Evolutionary conservation across 1,140 invertebrate species (phyloP).

Genomic region (Drosophila rufa): DNA sequence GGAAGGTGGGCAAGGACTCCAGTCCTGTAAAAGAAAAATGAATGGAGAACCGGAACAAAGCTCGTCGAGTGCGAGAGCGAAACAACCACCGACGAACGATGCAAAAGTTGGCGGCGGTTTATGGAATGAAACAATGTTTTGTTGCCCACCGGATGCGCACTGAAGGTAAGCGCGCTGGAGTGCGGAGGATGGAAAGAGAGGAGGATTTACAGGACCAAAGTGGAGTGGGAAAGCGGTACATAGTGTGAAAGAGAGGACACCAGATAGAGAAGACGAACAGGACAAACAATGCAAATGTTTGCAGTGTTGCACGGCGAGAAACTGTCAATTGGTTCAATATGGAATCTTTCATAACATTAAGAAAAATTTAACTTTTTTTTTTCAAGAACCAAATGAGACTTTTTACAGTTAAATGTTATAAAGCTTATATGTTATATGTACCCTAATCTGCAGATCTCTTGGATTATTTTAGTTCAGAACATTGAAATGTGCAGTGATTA

Average conservation of each 20-base stretch:
- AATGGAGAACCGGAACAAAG: constrained; percentile 63
- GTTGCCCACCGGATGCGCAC: constrained; percentile 58
- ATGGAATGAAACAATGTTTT: constrained; percentile 77
- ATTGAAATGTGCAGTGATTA: not conserved
- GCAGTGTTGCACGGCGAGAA: constrained; percentile 8
- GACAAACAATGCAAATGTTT: constrained; percentile 65
- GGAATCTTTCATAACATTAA: not conserved
- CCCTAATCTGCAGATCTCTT: not conserved
- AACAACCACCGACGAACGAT: constrained; percentile 61
- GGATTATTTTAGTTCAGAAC: not conserved
- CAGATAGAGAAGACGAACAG: constrained; percentile 15
- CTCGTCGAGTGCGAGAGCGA: constrained; percentile 62
- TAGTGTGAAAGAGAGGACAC: constrained; percentile 24
- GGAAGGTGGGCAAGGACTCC: constrained; percentile 12
- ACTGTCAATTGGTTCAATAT: too few species aligned
- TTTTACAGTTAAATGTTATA: not conserved
- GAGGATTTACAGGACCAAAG: constrained; percentile 6
- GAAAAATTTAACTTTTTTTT: too few species aligned
- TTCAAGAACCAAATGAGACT: too few species aligned
- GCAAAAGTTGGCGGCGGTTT: constrained; percentile 56
- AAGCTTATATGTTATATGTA: not conserved
- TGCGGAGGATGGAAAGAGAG: constrained; percentile 4
- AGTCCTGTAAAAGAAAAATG: constrained; percentile 35
- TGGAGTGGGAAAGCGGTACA: constrained; percentile 3
- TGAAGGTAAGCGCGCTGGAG: constrained; percentile 8